Conservation (phyloP, 2,113 vertebrate species). For the Butastur rufipennis region DNA sequence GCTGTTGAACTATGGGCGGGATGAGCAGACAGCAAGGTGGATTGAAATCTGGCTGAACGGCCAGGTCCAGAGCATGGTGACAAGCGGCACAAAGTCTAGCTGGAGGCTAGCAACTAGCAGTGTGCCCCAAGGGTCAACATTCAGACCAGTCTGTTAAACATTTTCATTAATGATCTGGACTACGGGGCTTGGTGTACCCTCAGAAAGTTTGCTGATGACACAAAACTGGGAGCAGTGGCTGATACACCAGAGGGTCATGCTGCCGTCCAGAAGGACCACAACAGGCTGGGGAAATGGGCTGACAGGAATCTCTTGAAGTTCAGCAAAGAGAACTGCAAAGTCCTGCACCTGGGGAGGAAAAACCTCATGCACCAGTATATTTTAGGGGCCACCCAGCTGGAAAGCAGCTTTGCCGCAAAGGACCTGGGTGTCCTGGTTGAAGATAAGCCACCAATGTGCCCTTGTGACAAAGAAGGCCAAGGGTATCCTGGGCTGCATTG, state of each 20-base stretch:
- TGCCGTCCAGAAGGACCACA: background rate
- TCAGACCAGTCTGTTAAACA: background rate
- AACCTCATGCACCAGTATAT: accelerated
- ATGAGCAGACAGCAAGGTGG: background rate
- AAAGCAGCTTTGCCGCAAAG: background rate
- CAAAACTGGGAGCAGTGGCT: background rate
- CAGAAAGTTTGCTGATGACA: background rate
- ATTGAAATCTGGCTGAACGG: background rate
- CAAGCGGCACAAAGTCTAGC: background rate
- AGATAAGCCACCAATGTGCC: background rate
- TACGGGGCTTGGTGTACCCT: background rate
- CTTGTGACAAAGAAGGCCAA: accelerated
- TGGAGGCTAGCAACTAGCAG: background rate
- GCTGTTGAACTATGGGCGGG: background rate
- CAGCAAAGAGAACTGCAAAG: background rate
- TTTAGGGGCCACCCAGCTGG: background rate
- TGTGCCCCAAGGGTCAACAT: background rate
- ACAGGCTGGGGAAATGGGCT: background rate
- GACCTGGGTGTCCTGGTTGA: background rate
- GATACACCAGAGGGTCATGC: background rate
- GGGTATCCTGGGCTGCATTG: background rate
- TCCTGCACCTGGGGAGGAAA: background rate
- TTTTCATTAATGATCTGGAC: background rate
- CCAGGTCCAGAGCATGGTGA: background rate
- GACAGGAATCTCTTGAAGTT: background rate